phyloP scores from a whole-genome alignment of 2,797 vertebrate species.

The Pseudochaenichthys georgianus region DNA sequence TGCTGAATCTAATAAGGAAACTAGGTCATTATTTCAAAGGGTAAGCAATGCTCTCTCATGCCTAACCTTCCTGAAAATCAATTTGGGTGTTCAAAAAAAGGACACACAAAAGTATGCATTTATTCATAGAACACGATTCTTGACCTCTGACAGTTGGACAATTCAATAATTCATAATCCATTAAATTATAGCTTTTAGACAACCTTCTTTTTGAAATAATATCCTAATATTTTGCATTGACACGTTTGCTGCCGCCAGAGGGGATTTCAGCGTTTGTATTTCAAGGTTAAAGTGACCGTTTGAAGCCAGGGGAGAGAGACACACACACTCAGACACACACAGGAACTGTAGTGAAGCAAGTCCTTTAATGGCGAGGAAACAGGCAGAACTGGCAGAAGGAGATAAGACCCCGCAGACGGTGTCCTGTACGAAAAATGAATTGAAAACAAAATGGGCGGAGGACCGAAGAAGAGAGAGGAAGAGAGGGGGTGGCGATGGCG shows the following conservation, averaged over 20 bases:
- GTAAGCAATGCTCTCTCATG: slow-evolving; percentile 23
- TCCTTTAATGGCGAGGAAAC: slow-evolving; percentile 81
- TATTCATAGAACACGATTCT: slow-evolving; percentile 38
- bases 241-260: slow-evolving; percentile 8
- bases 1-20: slow-evolving; percentile 8
- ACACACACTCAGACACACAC: slow-evolving; percentile 32
- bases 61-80: slow-evolving; percentile 36
- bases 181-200: slow-evolving; percentile 22
- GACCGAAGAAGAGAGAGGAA: slow-evolving; percentile 32
- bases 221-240: slow-evolving; percentile 4
- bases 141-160: slow-evolving; percentile 13
- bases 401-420: slow-evolving; percentile 73
- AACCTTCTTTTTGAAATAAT: slow-evolving; percentile 3
- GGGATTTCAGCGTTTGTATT: slow-evolving; percentile 26
- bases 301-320: slow-evolving; percentile 20
- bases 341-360: slow-evolving; percentile 64
- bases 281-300: slow-evolving; percentile 37
- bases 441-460: slow-evolving; percentile 67
- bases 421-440: slow-evolving; percentile 66
- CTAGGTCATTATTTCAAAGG: neutral
- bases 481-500: slow-evolving; percentile 5
- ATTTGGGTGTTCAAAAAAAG: slow-evolving; percentile 45
- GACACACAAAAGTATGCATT: slow-evolving; percentile 24
- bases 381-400: slow-evolving; percentile 79
- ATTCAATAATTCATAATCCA: slow-evolving; percentile 48